Evolutionary conservation across 2,797 vertebrate species (phyloP).

Genomic region (Tapera naevia): DNA sequence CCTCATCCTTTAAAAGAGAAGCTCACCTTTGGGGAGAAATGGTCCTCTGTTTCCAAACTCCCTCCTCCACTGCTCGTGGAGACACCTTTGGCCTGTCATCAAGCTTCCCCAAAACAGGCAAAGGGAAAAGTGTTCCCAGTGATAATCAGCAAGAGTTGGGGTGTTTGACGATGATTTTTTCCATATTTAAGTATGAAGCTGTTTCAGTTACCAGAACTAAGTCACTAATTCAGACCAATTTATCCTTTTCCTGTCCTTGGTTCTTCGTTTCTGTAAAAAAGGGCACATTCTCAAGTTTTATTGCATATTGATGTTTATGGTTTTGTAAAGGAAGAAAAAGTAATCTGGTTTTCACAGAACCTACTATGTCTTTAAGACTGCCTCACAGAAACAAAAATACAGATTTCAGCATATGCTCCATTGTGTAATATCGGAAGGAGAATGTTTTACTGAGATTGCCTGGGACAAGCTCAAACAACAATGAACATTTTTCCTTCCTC

Average conservation of each 20-base stretch:
- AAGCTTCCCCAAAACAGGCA: background rate
- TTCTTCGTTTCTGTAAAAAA: background rate
- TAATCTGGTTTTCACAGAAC: background rate
- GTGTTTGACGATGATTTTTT: background rate
- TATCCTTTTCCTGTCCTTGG: background rate
- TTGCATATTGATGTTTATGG: background rate
- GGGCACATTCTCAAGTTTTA: background rate
- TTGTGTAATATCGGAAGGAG: background rate
- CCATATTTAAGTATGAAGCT: rapidly evolving
- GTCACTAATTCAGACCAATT: background rate
- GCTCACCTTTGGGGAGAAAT: background rate
- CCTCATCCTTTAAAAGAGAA: background rate
- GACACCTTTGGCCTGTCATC: rapidly evolving
- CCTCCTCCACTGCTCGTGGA: background rate
- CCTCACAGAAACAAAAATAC: background rate
- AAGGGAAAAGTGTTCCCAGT: background rate
- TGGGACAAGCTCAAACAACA: background rate
- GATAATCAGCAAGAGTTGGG: rapidly evolving
- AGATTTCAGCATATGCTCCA: background rate
- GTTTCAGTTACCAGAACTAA: background rate
- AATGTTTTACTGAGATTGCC: background rate
- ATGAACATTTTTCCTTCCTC: background rate
- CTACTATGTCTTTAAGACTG: background rate
- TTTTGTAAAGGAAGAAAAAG: background rate
- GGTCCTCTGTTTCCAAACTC: rapidly evolving